Conservation (phyloP, 2,888 invertebrate species). For the Phlogophora meticulosa region DNA sequence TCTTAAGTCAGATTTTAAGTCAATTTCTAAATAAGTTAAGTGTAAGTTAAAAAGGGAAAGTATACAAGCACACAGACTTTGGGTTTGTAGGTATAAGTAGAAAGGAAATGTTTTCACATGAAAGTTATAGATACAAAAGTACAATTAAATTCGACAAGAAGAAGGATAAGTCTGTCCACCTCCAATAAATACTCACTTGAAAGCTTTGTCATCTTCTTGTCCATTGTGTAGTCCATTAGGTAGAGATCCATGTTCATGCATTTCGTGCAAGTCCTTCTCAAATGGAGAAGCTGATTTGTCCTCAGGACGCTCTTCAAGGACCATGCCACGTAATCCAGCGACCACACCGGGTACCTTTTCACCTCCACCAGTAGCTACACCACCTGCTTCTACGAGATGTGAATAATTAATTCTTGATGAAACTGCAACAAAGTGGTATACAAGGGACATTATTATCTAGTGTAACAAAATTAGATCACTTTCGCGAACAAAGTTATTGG, state of each 20-base stretch:
- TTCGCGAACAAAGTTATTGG: not conserved
- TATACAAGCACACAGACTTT: not conserved
- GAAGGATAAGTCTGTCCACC: slow-evolving; percentile 2
- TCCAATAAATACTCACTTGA: slow-evolving; percentile 93
- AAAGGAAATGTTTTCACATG: not conserved
- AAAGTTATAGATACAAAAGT: not conserved
- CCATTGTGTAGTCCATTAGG: slow-evolving; percentile 91
- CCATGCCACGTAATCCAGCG: slow-evolving; percentile 86
- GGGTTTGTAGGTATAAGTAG: not conserved
- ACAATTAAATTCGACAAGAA: not conserved
- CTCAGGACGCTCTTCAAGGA: slow-evolving; percentile 85
- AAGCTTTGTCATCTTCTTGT: slow-evolving; percentile 96
- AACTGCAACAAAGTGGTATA: slow-evolving; percentile 60
- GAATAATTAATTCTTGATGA: slow-evolving; percentile 65
- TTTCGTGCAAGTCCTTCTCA: slow-evolving; percentile 87
- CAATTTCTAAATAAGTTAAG: not conserved
- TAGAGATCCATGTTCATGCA: slow-evolving; percentile 87
- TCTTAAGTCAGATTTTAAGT: not conserved
- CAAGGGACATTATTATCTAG: slow-evolving; percentile 43
- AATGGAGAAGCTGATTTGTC: slow-evolving; percentile 88
- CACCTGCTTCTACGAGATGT: slow-evolving; percentile 69
- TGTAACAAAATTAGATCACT: not conserved
- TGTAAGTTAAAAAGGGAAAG: slow-evolving; percentile 10
- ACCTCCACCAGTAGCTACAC: slow-evolving; percentile 77
- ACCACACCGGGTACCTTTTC: slow-evolving; percentile 87